phyloP scores from a whole-genome alignment of 2,797 vertebrate species.

The Coregonus suidteri region DNA sequence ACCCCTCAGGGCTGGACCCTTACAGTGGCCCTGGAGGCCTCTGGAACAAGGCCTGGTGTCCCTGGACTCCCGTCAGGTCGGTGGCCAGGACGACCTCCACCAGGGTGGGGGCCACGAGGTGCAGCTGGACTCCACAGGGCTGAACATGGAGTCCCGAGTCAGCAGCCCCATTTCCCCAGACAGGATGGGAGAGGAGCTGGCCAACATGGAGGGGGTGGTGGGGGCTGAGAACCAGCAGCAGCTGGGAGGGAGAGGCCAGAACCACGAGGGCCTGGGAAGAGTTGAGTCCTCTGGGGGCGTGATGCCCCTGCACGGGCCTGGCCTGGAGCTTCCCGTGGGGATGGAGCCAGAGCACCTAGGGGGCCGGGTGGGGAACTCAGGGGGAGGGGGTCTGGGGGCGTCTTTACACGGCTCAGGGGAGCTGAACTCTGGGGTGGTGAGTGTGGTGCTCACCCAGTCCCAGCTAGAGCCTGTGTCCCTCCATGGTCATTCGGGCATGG shows the following conservation, averaged over 20 bases:
- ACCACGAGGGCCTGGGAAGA: slow-evolving; percentile 82
- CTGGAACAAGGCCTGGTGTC: slow-evolving; percentile 90
- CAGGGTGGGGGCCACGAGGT: slow-evolving; percentile 87
- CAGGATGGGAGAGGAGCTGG: slow-evolving; percentile 88
- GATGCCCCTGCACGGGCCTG: slow-evolving; percentile 85
- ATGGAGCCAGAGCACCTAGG: slow-evolving; percentile 91
- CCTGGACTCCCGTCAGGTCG: slow-evolving; percentile 88
- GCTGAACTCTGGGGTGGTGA: slow-evolving; percentile 88
- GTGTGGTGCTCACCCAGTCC: slow-evolving; percentile 86
- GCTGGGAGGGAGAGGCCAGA: slow-evolving; percentile 78
- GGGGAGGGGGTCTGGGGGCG: slow-evolving; percentile 67
- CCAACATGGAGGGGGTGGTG: slow-evolving; percentile 87
- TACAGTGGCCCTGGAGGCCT: slow-evolving; percentile 87
- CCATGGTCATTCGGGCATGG: slow-evolving; percentile 90
- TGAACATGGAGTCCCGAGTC: slow-evolving; percentile 91
- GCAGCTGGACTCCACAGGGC: slow-evolving; percentile 83
- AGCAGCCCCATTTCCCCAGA: slow-evolving; percentile 94
- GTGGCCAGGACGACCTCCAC: slow-evolving; percentile 84
- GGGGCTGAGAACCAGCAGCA: slow-evolving; percentile 78
- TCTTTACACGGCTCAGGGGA: slow-evolving; percentile 79
- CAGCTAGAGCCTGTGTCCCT: slow-evolving; percentile 87
- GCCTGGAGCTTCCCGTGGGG: slow-evolving; percentile 92
- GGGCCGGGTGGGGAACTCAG: slow-evolving; percentile 71
- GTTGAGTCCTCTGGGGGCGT: slow-evolving; percentile 85
- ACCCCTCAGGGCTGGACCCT: slow-evolving; percentile 86